These are phyloP conservation scores for Sphaerophoria taeniata DNA, from an alignment of 2,888 invertebrate species.

Conservation along the genomic window DNA sequence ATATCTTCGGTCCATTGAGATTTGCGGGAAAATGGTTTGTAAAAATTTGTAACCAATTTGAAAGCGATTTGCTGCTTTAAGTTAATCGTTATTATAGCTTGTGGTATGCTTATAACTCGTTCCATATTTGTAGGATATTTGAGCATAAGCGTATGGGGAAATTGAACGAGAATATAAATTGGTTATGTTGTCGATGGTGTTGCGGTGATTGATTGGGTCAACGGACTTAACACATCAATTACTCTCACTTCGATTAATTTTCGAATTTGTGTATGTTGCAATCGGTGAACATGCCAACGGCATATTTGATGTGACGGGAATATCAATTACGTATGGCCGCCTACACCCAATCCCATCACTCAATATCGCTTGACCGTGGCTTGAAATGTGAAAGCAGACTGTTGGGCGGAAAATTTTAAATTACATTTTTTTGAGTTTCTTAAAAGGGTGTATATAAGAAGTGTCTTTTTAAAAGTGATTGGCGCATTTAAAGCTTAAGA, in stretches of 20 bases:
- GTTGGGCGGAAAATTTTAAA: background rate
- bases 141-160: background rate
- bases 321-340: slow-evolving; percentile 14
- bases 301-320: background rate
- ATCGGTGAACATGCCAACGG: background rate
- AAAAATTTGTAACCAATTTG: slow-evolving; percentile 57
- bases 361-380: slow-evolving; percentile 12
- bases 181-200: slow-evolving; percentile 40
- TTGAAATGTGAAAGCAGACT: slow-evolving; percentile 35
- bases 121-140: background rate
- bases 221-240: slow-evolving; percentile 45
- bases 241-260: slow-evolving; percentile 35
- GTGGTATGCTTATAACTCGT: background rate
- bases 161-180: slow-evolving; percentile 41
- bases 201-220: slow-evolving; percentile 47
- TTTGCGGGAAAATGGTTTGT: no score
- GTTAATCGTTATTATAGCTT: slow-evolving; percentile 37
- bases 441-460: background rate
- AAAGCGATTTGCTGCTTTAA: slow-evolving; percentile 57
- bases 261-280: background rate
- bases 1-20: slow-evolving; percentile 38
- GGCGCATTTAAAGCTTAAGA: no score
- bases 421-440: background rate
- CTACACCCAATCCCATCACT: slow-evolving; percentile 29
- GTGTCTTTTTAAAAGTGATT: no score